Base-by-base conservation (phyloP, 1,140 invertebrate genomes). In the Platyura marginata region DNA sequence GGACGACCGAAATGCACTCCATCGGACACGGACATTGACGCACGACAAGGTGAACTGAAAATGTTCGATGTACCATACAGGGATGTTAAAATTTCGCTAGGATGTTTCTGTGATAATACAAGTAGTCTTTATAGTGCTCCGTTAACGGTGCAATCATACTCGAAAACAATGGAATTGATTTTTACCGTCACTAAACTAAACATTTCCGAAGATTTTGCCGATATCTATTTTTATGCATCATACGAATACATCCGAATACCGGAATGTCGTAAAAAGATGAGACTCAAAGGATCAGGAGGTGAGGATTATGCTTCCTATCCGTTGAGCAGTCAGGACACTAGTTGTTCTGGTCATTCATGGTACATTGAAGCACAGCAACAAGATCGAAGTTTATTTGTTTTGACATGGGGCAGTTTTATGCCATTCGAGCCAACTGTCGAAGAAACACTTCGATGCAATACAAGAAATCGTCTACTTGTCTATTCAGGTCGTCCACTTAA, bases 331-430 rank as follows among this genome's bases (percentile, higher is more conserved):
- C 64, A 69, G 13, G 73, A 77, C 44, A 70, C 74, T 2, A 72
- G 78, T 47, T 85, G 81, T 54, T 72, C 73, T 9, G 78, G 79
- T 11, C 59, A 79, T 39, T 79, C 80, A 2, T 84, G 81, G 75
- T 56, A 81, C 38, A 68, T 85, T 18, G 73, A 77, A 53, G 79
- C 80, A 1, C 66, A 77, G 40, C 72, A 77, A 34, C 44, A 56
- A 1, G 81, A 83, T 49, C 70, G 75, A 19, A 80, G 78, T 3
- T 64, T 85, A 1, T 84, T 81, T 48, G 62, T 84, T 16, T 60
- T 81, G 25, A 79, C 79, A 4, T 83, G 79, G 79, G 79, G 80
- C 2, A 69, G 71, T 49, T 70, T 77, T 43, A 53, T 58, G 19
- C 62, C 56, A 18, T 53, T 56, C 19, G 63, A 69, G 50, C 65